A percentile compares a stretch with the other conserved stretches of the same genome.
Conservation (phyloP, 2,888 invertebrate genomes). For the Spodoptera littoralis region DNA sequence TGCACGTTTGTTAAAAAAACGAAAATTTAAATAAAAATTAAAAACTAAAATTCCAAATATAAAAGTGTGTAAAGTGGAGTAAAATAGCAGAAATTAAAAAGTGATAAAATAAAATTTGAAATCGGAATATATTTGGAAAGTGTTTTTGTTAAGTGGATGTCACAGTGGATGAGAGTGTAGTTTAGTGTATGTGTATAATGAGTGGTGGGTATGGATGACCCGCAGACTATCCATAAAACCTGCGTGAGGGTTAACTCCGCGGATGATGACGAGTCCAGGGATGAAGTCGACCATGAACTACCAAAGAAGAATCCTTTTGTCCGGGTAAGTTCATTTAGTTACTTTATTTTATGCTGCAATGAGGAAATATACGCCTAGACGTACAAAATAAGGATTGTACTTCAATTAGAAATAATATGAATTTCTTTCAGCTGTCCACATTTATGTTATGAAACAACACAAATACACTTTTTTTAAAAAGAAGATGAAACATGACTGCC, state of each 20-base stretch:
- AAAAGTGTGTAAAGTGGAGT: constrained; percentile 1
- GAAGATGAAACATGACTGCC: too few relatives aligned
- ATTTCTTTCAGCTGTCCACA: too few relatives aligned
- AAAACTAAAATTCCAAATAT: constrained; percentile 13
- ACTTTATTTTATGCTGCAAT: too few relatives aligned
- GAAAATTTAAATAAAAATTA: background rate
- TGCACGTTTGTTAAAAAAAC: background rate
- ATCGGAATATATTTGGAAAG: constrained; percentile 23
- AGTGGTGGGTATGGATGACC: constrained; percentile 84
- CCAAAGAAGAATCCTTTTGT: constrained; percentile 84
- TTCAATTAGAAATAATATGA: too few relatives aligned
- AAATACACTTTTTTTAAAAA: too few relatives aligned
- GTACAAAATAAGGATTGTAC: too few relatives aligned
- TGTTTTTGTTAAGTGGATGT: constrained; percentile 17
- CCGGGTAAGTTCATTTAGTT: constrained; percentile 73
- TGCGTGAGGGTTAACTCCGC: constrained; percentile 84
- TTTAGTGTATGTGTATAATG: constrained; percentile 75
- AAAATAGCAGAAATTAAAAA: constrained; percentile 1
- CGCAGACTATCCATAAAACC: constrained; percentile 80
- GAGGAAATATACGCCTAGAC: too few relatives aligned
- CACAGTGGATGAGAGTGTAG: constrained; percentile 40
- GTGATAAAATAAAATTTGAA: constrained; percentile 24
- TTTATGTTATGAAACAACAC: too few relatives aligned
- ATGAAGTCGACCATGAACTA: constrained; percentile 82
- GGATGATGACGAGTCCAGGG: constrained; percentile 82